Percentiles rank a stretch among this genome's conserved stretches.
Conservation (phyloP, 2,113 vertebrate genomes). For the Silurus asotus region DNA sequence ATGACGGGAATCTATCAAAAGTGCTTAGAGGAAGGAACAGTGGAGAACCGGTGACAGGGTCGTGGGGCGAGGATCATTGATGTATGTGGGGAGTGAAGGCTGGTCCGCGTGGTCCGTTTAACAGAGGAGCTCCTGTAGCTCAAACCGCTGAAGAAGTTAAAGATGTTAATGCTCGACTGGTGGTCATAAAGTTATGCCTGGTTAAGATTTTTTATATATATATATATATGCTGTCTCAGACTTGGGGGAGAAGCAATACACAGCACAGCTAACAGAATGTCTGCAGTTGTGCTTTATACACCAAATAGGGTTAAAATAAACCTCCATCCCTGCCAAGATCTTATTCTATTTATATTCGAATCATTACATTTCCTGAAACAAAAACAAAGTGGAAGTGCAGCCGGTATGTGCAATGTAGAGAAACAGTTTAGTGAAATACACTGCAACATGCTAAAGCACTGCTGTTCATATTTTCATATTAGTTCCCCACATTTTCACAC, state of each 20-base stretch:
- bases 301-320: not conserved
- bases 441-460: not conserved
- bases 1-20: too few species aligned
- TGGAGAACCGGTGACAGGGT: too few species aligned
- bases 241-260: rapidly evolving
- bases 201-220: too few species aligned
- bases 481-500: not conserved
- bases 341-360: not conserved
- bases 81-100: too few species aligned
- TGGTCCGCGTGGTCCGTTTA: too few species aligned
- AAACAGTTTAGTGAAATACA: not conserved
- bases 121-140: too few species aligned
- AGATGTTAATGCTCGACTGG: too few species aligned
- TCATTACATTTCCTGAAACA: not conserved
- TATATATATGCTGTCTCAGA: not conserved
- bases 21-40: too few species aligned
- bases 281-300: not conserved
- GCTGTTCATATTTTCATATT: not conserved
- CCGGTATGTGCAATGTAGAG: not conserved
- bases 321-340: not conserved
- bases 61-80: too few species aligned
- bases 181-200: too few species aligned
- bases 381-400: not conserved
- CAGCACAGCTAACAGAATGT: not conserved
- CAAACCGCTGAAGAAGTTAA: too few species aligned